Percentiles rank a stretch among this genome's conserved stretches.
Evolutionary conservation across 2,113 vertebrate genomes (phyloP).

Genomic region (Setophaga kirtlandii): DNA sequence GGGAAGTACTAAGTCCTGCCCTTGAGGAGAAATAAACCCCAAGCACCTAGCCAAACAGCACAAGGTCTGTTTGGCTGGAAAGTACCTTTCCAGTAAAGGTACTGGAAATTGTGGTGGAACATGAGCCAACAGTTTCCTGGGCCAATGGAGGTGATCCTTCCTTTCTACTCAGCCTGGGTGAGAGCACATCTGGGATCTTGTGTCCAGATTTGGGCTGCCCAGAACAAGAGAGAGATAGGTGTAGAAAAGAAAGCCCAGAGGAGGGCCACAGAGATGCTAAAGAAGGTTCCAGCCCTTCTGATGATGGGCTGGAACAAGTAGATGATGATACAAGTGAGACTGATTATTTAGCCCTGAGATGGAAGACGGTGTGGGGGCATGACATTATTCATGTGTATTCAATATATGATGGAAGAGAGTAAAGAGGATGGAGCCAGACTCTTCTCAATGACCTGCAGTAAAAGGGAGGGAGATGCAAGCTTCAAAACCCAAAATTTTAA

Average conservation of each 20-base stretch:
- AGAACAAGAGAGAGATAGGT: background rate
- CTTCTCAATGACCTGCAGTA: background rate
- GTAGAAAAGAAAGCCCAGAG: background rate
- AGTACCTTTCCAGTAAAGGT: background rate
- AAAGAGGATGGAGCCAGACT: background rate
- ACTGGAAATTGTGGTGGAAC: background rate
- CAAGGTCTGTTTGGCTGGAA: background rate
- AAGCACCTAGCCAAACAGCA: background rate
- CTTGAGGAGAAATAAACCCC: background rate
- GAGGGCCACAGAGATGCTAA: background rate
- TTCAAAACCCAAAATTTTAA: background rate
- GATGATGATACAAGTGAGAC: background rate
- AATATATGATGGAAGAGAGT: background rate
- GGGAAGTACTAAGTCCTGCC: background rate
- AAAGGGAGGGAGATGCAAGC: background rate
- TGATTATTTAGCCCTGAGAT: background rate
- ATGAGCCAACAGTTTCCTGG: background rate
- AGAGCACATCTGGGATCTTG: background rate
- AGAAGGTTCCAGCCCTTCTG: background rate
- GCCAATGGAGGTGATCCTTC: background rate
- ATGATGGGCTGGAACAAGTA: too few relatives aligned
- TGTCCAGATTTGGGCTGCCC: background rate
- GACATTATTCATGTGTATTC: background rate
- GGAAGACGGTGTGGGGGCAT: rapidly evolving
- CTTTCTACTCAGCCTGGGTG: background rate